Percentiles rank a stretch among this genome's conserved stretches.
Conservation (phyloP, 2,113 vertebrate species). For the Gallinago undulata region DNA sequence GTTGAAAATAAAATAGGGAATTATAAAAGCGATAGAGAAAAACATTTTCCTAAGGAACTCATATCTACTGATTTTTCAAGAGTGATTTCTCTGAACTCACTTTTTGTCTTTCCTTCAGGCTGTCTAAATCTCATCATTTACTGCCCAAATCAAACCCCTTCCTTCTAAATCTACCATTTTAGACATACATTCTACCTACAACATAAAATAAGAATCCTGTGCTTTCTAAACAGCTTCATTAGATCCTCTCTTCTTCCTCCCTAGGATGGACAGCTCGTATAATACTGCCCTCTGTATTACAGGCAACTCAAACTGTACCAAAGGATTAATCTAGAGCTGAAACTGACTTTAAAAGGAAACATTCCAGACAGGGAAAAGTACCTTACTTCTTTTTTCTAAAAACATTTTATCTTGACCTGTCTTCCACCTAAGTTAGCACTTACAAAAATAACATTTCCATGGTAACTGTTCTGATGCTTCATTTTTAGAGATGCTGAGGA, state of each 20-base stretch:
- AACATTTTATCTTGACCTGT: slow-evolving; percentile 47
- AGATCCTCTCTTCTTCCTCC: neutral
- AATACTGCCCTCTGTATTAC: neutral
- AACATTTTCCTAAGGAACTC: neutral
- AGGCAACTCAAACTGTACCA: neutral
- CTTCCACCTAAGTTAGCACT: slow-evolving; percentile 48
- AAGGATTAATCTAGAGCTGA: neutral
- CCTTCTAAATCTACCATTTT: neutral
- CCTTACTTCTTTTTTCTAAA: neutral
- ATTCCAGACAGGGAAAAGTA: neutral
- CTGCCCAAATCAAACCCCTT: neutral
- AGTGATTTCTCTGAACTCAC: neutral
- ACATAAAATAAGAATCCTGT: neutral
- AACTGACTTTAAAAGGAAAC: neutral
- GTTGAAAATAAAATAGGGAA: neutral
- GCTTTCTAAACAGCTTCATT: neutral
- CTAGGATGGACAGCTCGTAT: too few relatives aligned
- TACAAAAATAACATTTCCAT: slow-evolving; percentile 58
- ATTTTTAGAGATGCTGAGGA: slow-evolving; percentile 45
- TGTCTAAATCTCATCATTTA: neutral
- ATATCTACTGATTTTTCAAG: neutral
- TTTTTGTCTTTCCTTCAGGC: neutral
- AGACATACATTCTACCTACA: neutral
- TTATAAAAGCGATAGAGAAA: neutral
- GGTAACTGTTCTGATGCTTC: slow-evolving; percentile 53